Evolutionary conservation across 2,113 vertebrate species (phyloP).

Genomic region (Tupaia tana): DNA sequence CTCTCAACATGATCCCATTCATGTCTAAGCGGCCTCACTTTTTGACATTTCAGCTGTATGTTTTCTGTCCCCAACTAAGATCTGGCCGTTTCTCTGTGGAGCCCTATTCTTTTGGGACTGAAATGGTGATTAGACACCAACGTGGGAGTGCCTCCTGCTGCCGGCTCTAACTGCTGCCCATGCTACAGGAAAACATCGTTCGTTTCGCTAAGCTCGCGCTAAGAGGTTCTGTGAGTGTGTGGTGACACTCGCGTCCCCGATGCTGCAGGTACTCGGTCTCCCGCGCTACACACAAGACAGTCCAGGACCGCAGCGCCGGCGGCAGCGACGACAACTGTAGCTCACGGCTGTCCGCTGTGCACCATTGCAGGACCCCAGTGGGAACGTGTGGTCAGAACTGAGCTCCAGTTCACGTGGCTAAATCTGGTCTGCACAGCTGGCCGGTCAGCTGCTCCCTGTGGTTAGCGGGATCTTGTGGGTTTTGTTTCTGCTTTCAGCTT

Average conservation of each 20-base stretch:
- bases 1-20: not conserved
- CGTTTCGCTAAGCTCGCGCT: too few relatives aligned
- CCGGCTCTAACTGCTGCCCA: rapidly evolving
- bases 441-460: too few relatives aligned
- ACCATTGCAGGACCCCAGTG: rapidly evolving
- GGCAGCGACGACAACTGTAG: rapidly evolving
- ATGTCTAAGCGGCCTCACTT: not conserved
- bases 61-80: not conserved
- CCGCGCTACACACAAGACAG: rapidly evolving
- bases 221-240: rapidly evolving
- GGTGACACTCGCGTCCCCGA: not conserved
- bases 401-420: too few relatives aligned
- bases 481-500: not conserved
- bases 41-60: not conserved
- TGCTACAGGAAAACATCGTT: too few relatives aligned
- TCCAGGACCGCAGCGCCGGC: rapidly evolving
- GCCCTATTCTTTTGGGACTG: not conserved
- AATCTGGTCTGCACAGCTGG: too few relatives aligned
- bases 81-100: not conserved
- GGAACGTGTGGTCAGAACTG: not conserved
- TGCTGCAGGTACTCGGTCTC: rapidly evolving
- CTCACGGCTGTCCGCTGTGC: not conserved
- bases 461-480: too few relatives aligned
- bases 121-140: not conserved
- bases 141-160: rapidly evolving